A percentile compares a stretch with the other conserved stretches of the same genome.
Conservation (phyloP, 2,113 vertebrate species). For the Suricata suricatta region DNA sequence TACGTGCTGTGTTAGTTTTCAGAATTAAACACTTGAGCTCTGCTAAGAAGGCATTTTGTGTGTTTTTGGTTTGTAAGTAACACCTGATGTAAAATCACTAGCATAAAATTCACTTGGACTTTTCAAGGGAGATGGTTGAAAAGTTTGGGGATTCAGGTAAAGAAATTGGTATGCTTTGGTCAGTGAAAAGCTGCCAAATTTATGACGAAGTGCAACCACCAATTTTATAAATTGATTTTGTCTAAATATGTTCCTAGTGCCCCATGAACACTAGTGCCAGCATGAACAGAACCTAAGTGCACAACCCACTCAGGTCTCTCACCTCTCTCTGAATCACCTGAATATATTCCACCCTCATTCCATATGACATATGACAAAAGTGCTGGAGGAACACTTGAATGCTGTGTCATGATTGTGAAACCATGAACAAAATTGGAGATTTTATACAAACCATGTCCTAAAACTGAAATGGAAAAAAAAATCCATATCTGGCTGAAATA, state of each 20-base stretch:
- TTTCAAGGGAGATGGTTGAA: neutral
- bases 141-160: neutral
- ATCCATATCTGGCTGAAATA: constrained; percentile 51
- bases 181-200: neutral
- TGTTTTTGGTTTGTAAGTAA: neutral
- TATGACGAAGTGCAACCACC: neutral
- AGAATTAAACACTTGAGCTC: constrained; percentile 22
- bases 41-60: neutral
- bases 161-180: neutral
- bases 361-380: neutral
- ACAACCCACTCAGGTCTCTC: neutral
- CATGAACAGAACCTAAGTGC: neutral
- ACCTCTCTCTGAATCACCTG: neutral
- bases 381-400: constrained; percentile 16
- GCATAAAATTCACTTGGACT: neutral
- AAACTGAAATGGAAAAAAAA: constrained; percentile 36
- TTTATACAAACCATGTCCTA: constrained; percentile 31
- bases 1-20: neutral
- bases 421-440: constrained; percentile 41
- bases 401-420: constrained; percentile 49
- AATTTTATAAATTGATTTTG: neutral
- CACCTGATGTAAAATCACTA: neutral
- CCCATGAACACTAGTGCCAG: too few species aligned
- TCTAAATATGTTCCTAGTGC: neutral
- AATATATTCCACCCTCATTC: neutral